Conservation (phyloP, 2,888 invertebrate species). For the Ophraella communa region DNA sequence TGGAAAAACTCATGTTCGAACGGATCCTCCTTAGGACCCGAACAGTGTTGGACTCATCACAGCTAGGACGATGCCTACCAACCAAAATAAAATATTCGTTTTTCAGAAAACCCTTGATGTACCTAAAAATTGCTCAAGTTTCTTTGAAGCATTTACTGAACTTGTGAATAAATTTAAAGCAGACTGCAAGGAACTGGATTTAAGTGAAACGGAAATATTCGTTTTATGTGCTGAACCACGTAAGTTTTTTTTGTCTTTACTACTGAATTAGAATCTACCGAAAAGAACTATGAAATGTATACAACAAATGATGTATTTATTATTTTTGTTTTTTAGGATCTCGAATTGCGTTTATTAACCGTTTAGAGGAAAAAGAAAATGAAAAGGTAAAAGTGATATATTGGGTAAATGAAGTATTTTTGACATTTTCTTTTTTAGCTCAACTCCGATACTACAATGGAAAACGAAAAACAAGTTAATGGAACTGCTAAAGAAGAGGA, state of each 20-base stretch:
- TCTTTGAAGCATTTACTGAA: constrained; percentile 75
- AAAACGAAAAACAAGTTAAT: constrained; percentile 27
- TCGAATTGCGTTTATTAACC: constrained; percentile 49
- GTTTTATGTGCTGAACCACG: constrained; percentile 71
- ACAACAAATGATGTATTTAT: too few relatives aligned
- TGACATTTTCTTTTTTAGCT: constrained; percentile 33
- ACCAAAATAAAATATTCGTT: too few relatives aligned
- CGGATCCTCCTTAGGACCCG: too few relatives aligned
- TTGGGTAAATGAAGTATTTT: background rate
- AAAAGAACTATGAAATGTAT: too few relatives aligned
- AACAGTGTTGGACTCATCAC: too few relatives aligned
- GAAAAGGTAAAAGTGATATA: constrained; percentile 29
- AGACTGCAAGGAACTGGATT: constrained; percentile 64
- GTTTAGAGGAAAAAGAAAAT: constrained; percentile 34
- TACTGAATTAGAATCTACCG: too few relatives aligned
- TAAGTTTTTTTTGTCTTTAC: constrained; percentile 51
- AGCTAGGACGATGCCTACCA: too few relatives aligned
- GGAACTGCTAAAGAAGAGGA: constrained; percentile 13
- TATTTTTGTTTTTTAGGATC: constrained; percentile 52
- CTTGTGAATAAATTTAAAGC: constrained; percentile 73
- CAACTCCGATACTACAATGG: constrained; percentile 37
- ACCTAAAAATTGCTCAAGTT: constrained; percentile 63
- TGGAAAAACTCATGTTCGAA: too few relatives aligned
- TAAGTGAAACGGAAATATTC: constrained; percentile 67
- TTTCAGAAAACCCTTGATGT: constrained; percentile 68